Base-by-base conservation (phyloP, 2,797 vertebrate species). In the Enteromius radiatus region DNA sequence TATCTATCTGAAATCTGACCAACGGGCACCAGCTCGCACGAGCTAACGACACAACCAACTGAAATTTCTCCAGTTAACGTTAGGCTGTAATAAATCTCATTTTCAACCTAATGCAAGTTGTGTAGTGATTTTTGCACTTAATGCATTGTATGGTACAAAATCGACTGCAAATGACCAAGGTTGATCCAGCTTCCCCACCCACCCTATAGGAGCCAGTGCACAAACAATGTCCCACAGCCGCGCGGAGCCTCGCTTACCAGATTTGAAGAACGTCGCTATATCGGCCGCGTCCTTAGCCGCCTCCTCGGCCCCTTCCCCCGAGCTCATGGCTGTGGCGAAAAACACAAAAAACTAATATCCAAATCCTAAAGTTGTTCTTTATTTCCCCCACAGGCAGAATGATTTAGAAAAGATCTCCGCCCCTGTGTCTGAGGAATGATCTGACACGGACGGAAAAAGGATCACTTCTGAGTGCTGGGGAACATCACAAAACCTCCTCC, bases 231-330 rank as follows among this genome's bases (percentile, higher is more conserved):
- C 88, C 54, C 88, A 85, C 80, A 78, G 19, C 23, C 70, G 43
- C 78, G 5, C 83, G 68, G 41, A 26, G 81, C 84, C 56, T 83
- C 6, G 75, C 96, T 97, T 93, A 98, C 98, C 98, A 70, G 96
- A 95, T 94, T 97, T 96, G 90, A 96, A 97, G 90, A 97, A 97
- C 90, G 96, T 96, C 88, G 96, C 93, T 91, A 97, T 95, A 90
- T 98, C 98, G 91, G 96, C 93, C 89, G 96, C 94, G 94, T 98
- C 98, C 95, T 97, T 98, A 92, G 96, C 94, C 76, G 96, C 94
- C 90, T 98, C 97, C 89, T 98, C 97, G 77, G 96, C 93, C 90
- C 95, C 97, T 92, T 98, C 98, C 88, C 94, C 96, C 82, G 94
- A 95, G 95, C 95, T 96, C 95, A 96, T 96, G 94, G 92, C 90